A percentile compares a stretch with the other conserved stretches of the same genome.
phyloP scores from a whole-genome alignment of 1,140 invertebrate species.

The Arion vulgaris region DNA sequence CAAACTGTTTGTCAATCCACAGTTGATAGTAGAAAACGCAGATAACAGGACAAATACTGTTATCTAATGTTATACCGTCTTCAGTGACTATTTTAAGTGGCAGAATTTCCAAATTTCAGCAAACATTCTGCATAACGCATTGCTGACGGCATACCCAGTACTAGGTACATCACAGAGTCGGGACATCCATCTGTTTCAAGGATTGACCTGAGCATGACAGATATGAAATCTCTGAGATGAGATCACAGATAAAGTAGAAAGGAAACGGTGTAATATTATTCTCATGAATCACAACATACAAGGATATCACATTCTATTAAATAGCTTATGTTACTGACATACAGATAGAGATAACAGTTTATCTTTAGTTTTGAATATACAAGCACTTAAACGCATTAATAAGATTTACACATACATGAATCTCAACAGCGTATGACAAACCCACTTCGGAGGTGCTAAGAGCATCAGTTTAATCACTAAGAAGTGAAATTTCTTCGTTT shows the following conservation, averaged over 20 bases:
- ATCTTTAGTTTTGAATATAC: too few species aligned
- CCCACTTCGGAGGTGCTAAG: too few species aligned
- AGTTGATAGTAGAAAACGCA: neutral
- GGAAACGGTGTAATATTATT: too few species aligned
- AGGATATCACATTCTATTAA: too few species aligned
- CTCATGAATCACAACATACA: too few species aligned
- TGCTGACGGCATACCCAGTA: neutral
- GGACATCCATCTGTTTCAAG: neutral
- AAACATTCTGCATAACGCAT: neutral
- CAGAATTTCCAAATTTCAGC: neutral
- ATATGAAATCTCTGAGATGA: neutral
- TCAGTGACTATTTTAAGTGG: neutral
- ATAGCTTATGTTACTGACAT: too few species aligned
- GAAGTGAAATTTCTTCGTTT: too few species aligned
- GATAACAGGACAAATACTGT: neutral
- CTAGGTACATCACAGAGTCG: neutral
- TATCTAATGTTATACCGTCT: neutral
- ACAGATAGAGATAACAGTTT: too few species aligned
- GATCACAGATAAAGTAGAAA: neutral
- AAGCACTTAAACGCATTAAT: too few species aligned
- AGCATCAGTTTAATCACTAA: too few species aligned
- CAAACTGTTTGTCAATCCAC: neutral
- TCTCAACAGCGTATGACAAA: too few species aligned
- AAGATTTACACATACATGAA: too few species aligned
- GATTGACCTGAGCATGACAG: neutral